Base-by-base conservation (phyloP, 2,888 invertebrate genomes). In the Agrochola lychnidis region DNA sequence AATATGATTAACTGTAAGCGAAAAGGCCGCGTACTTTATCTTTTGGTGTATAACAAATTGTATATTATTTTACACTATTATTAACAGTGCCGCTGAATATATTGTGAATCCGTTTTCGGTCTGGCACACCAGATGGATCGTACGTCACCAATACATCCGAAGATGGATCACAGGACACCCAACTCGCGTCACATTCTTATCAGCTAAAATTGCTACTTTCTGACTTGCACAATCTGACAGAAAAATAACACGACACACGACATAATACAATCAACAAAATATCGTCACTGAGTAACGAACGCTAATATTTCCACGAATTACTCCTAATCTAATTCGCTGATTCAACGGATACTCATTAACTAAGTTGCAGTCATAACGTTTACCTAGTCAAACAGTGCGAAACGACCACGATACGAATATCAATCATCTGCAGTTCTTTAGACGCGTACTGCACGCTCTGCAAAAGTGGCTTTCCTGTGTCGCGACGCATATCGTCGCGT, bases 241-340 rank as follows among this genome's bases (percentile, higher is more conserved):
- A 36, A 70, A 40, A 48, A 63, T 75, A 56, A 76, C n/a, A n/a
- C 51, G 12, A 25, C 22, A 69, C 16, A 14, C 30, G 7, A 40
- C 16, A 70, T 62, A 61, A 48, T 19, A 77, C 19, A 16, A 22
- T 14, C 16, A 53, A 53, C 14, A 66, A 53, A 79, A 81, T 66
- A 62, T 67, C 22, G 19, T 59, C 53, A 64, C 64, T 61, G 40
- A 36, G 63, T 30, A 40, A 62, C 45, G 9, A 10, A 51, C 42
- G 22, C 45, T 67, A 57, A 69, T 62, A 22, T 40, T 73, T 70
- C 66, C 16, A 9, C n/a, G 73, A 83, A 73, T 51, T 19, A 22
- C n/a, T 42, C 42, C 5, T 70, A 53, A 76, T 70, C 56, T 30
- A 67, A 59, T 73, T 69, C 22, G 10, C n/a, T 62, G 71, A 71